Conservation (phyloP, 1,140 invertebrate genomes). For the Harlomillsia oculata region DNA sequence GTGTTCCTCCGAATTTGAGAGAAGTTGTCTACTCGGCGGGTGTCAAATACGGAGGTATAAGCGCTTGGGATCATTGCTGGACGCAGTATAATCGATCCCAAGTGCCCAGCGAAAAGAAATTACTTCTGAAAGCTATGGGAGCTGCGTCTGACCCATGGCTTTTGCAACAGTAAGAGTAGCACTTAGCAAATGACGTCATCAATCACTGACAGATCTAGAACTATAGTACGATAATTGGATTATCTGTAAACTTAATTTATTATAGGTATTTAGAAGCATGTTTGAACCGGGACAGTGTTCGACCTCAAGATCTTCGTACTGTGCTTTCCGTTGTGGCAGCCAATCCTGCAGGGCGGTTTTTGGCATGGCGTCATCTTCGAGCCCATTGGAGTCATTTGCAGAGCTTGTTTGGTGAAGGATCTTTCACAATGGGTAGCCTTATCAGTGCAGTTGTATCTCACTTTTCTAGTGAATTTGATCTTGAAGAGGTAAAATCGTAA, state of each 20-base stretch:
- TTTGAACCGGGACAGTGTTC: slow-evolving; percentile 54
- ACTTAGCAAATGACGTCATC: too few species aligned
- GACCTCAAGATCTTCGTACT: slow-evolving; percentile 57
- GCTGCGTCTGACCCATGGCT: slow-evolving; percentile 60
- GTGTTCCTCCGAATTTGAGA: slow-evolving; percentile 58
- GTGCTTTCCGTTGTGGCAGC: slow-evolving; percentile 55
- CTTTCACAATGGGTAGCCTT: slow-evolving; percentile 56
- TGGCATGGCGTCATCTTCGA: slow-evolving; percentile 68
- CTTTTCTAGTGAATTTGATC: slow-evolving; percentile 61
- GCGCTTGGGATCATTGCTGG: slow-evolving; percentile 68
- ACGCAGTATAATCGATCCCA: slow-evolving; percentile 55
- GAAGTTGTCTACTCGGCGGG: slow-evolving; percentile 64
- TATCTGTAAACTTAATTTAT: not conserved
- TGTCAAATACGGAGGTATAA: slow-evolving; percentile 55
- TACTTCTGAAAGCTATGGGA: slow-evolving; percentile 60
- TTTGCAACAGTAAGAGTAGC: slow-evolving; percentile 49
- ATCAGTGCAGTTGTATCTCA: slow-evolving; percentile 58
- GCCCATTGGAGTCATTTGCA: slow-evolving; percentile 60
- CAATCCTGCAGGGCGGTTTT: slow-evolving; percentile 57
- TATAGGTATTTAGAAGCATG: slow-evolving; percentile 53
- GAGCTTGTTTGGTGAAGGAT: slow-evolving; percentile 54
- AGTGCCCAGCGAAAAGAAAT: slow-evolving; percentile 55
- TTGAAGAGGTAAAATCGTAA: slow-evolving; percentile 60
- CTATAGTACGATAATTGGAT: not conserved
- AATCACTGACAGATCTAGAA: too few species aligned